Conservation (phyloP, 2,888 invertebrate genomes). For the Seira ritae region DNA sequence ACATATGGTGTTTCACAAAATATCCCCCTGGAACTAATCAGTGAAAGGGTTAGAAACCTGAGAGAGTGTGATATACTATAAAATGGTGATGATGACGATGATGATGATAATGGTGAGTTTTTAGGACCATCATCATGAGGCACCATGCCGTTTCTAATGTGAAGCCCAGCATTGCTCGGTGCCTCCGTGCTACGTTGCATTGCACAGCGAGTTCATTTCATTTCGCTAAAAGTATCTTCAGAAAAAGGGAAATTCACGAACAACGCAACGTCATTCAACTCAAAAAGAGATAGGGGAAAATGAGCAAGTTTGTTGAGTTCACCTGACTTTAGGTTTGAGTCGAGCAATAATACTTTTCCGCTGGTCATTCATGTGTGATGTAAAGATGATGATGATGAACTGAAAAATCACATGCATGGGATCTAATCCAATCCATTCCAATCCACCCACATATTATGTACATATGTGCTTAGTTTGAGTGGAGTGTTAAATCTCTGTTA, state of each 20-base stretch:
- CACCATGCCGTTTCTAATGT: conserved; percentile 13
- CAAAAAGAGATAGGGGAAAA: too few relatives aligned
- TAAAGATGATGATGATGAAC: background rate
- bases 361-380: conserved; percentile 8
- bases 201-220: background rate
- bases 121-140: background rate
- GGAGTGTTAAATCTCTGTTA: too few relatives aligned
- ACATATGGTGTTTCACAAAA: background rate
- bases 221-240: conserved; percentile 8
- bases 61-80: background rate
- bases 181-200: conserved; percentile 15
- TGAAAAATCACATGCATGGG: background rate
- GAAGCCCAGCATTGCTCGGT: background rate
- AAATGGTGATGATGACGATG: background rate
- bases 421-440: background rate
- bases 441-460: too few relatives aligned
- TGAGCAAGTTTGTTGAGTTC: background rate
- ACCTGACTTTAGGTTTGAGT: background rate
- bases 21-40: background rate
- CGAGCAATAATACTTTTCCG: background rate
- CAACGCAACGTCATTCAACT: background rate
- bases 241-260: background rate
- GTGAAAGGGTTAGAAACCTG: background rate
- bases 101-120: background rate
- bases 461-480: background rate